Base-by-base conservation (phyloP, 2,888 invertebrate genomes). In the Oxycera nigricornis region DNA sequence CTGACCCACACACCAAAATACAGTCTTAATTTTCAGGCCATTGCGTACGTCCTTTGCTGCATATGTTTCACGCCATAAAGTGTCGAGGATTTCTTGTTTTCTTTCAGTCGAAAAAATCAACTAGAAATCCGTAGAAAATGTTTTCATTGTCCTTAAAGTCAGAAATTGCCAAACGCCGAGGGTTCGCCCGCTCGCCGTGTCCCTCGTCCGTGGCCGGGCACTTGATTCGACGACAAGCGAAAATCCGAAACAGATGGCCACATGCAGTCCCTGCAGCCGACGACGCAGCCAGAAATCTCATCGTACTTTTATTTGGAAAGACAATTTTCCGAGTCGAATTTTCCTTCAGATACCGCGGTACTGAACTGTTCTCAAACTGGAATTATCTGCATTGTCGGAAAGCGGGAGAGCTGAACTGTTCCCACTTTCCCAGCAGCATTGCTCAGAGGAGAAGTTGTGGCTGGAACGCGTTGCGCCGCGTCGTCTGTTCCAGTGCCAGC, bases 221-320 rank as follows among this genome's bases (percentile, higher is more conserved):
- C 24, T 57, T 57, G 57, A 22, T 55, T 55, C 1, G 20, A 41
- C 65, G 6, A 65, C n/a, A 39, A 41, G 11, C 11, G 41, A 65
- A 65, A 65, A 41, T 41, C 39, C 41, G 6, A 61, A 65, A 65
- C 65, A 65, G 65, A 65, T 65, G 65, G n/a, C 65, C 26, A 30
- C n/a, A 2, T 39, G 22, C 31, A 31, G 17, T 61, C 17, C 17
- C 30, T 31, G 61, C 20, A 61, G 24, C 2, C 20, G 9, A 55
- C 24, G 3, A 4, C 24, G 1, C 11, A 55, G 24, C 20, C 20
- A 55, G 14, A 17, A 20, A 20, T n/a, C 11, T 17, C 4, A 6
- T 6, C 55, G 17, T 2, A 55, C 55, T 17, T 14, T 2, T 11
- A 22, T 22, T 22, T 2, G 24, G 24, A n/a, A 3, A 3, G 24